A percentile compares a stretch with the other conserved stretches of the same genome.
Evolutionary conservation across 1,140 invertebrate genomes (phyloP).

Genomic region (Proctacanthus coquilletti): DNA sequence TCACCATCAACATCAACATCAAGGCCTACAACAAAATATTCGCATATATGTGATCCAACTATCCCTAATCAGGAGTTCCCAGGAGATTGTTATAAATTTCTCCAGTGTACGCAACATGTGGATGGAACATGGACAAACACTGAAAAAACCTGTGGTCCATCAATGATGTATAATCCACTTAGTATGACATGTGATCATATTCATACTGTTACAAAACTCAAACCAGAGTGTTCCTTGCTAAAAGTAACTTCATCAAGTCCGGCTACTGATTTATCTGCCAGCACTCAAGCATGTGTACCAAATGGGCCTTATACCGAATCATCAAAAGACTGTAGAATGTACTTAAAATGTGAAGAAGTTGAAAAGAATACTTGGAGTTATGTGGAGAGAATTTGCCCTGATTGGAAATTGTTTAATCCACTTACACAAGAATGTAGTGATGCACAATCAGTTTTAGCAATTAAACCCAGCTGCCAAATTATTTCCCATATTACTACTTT

Average conservation of each 20-base stretch:
- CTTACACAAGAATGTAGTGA: conserved; percentile 36
- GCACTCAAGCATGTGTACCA: no score
- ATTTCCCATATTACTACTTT: not conserved
- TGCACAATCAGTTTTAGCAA: conserved; percentile 33
- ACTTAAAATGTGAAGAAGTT: no score
- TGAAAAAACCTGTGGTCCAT: conserved; percentile 38
- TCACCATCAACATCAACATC: conserved; percentile 4
- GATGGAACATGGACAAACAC: conserved; percentile 27
- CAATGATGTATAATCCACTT: conserved; percentile 44
- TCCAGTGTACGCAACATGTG: conserved; percentile 35
- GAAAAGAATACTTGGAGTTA: not conserved
- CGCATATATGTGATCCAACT: conserved; percentile 16
- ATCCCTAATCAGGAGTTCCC: conserved; percentile 30
- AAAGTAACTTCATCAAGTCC: no score
- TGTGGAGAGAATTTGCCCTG: conserved; percentile 35
- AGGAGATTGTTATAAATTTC: conserved; percentile 41
- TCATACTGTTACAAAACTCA: conserved; percentile 37
- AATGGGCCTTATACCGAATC: no score
- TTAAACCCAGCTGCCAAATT: conserved; percentile 35
- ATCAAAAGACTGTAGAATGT: no score
- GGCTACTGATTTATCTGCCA: no score
- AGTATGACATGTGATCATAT: conserved; percentile 46
- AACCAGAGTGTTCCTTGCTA: conserved; percentile 49
- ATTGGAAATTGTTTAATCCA: conserved; percentile 38
- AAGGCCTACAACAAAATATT: conserved; percentile 10